Base-by-base conservation (phyloP, 2,797 vertebrate genomes). In the Pristis pectinata region DNA sequence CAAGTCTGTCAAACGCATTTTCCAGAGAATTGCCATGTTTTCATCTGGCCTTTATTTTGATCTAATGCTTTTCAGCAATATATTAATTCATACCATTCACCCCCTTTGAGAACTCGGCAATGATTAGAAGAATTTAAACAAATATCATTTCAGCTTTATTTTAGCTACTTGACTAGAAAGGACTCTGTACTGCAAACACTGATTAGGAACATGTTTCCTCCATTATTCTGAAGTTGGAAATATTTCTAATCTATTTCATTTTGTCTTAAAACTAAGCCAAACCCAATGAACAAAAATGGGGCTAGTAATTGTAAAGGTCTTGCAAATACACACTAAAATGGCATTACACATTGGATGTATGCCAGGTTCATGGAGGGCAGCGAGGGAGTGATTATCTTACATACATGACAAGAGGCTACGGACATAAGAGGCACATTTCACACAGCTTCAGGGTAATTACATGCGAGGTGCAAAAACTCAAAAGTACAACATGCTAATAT, bases 81-180 rank as follows among this genome's bases (percentile, higher is more conserved):
- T 2, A 67, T 67, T 41, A 67, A 67, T 67, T 24, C 10, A 37
- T 91, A 67, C n/a, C n/a, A 91, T 91, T 67, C 87, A 91, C 19
- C 59, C 8, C 34, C n/a, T 67, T 91, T 91, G 59, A 37, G n/a
- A 67, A 24, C 59, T 41, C 19, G n/a, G 87, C 59, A n/a, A n/a
- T 41, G 61, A 91, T 91, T 67, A 91, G 85, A 37, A 91, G n/a
- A 91, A 37, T 24, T 91, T 67, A 91, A 91, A 67, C 87, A 91
- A 67, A 91, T 67, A 91, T 61, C 13, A 89, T 91, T 41, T 24
- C 19, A 4, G 61, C 59, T 67, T 91, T 67, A 64, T 91, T 87
- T 41, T 91, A 41, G 87, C 19, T 91, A 22, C n/a, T 91, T 91
- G 87, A 37, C 91, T 67, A 37, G 49, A 67, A 91, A 91, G 8